Evolutionary conservation across 2,797 vertebrate species (phyloP).

Genomic region (Cuniculus paca): DNA sequence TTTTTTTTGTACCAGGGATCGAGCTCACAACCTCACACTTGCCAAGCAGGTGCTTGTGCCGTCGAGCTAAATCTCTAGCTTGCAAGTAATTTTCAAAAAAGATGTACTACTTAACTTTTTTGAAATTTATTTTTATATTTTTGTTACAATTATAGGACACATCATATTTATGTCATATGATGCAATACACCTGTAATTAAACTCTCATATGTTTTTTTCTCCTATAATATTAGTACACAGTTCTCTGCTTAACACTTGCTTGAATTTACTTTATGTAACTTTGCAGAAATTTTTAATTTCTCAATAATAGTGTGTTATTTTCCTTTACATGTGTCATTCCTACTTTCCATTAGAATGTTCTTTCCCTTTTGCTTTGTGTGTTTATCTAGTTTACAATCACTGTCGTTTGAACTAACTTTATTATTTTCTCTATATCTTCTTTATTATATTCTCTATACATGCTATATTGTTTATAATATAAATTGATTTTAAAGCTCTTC

Average conservation of each 20-base stretch:
- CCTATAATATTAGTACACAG: not conserved
- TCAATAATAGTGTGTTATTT: slow-evolving; percentile 16
- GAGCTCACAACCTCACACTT: too few species aligned
- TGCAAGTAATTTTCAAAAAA: not conserved
- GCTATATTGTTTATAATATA: not conserved
- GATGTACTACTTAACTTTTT: not conserved
- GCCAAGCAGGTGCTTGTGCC: too few species aligned
- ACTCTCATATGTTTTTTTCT: not conserved
- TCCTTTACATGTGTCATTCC: not conserved
- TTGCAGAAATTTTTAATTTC: slow-evolving; percentile 39
- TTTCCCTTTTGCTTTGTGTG: not conserved
- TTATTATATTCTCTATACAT: not conserved
- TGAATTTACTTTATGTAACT: not conserved
- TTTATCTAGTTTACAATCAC: not conserved
- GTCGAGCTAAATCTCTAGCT: not conserved
- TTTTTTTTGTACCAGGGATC: too few species aligned
- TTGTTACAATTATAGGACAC: slow-evolving; percentile 13
- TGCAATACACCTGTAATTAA: slow-evolving; percentile 42
- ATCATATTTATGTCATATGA: not conserved
- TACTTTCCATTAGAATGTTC: not conserved
- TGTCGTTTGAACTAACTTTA: not conserved
- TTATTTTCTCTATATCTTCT: not conserved
- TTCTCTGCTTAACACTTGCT: slow-evolving; percentile 50
- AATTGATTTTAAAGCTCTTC: too few species aligned
- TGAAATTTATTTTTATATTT: not conserved